Conservation (phyloP, 2,888 invertebrate genomes). For the Nephrotoma guestfalica region DNA sequence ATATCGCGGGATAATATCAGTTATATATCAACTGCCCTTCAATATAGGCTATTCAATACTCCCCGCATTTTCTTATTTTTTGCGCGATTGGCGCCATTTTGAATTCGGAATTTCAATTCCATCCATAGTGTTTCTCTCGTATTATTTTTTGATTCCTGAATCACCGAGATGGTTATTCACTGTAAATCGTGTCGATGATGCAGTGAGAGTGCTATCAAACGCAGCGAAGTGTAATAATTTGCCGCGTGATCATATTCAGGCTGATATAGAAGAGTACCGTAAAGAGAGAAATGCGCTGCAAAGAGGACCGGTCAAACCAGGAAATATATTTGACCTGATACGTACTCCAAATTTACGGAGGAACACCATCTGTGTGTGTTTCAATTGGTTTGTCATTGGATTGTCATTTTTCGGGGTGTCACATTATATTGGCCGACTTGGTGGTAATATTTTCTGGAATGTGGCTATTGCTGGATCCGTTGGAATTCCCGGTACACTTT, state of each 20-base stretch:
- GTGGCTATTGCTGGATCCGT: slow-evolving; percentile 66
- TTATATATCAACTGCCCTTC: slow-evolving; percentile 55
- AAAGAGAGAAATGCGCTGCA: slow-evolving; percentile 15
- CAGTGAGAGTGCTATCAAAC: slow-evolving; percentile 43
- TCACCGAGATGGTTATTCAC: slow-evolving; percentile 67
- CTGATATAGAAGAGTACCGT: slow-evolving; percentile 37
- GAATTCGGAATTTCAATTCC: slow-evolving; percentile 52
- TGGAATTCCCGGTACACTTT: slow-evolving; percentile 48
- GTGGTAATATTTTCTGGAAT: slow-evolving; percentile 68
- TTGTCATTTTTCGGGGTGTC: slow-evolving; percentile 79
- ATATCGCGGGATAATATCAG: slow-evolving; percentile 35
- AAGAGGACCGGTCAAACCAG: slow-evolving; percentile 26
- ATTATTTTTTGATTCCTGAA: slow-evolving; percentile 58
- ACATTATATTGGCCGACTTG: slow-evolving; percentile 65
- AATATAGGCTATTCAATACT: slow-evolving; percentile 52
- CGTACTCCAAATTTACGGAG: slow-evolving; percentile 51
- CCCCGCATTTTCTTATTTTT: slow-evolving; percentile 45
- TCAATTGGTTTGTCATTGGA: slow-evolving; percentile 73
- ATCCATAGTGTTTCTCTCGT: slow-evolving; percentile 41
- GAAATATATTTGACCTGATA: slow-evolving; percentile 48
- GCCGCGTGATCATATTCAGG: slow-evolving; percentile 37
- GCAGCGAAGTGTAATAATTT: slow-evolving; percentile 44
- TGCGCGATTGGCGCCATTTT: slow-evolving; percentile 51
- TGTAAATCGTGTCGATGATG: slow-evolving; percentile 45
- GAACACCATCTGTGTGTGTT: slow-evolving; percentile 58